Base-by-base conservation (phyloP, 2,113 vertebrate species). In the Thryonomys swinderianus region DNA sequence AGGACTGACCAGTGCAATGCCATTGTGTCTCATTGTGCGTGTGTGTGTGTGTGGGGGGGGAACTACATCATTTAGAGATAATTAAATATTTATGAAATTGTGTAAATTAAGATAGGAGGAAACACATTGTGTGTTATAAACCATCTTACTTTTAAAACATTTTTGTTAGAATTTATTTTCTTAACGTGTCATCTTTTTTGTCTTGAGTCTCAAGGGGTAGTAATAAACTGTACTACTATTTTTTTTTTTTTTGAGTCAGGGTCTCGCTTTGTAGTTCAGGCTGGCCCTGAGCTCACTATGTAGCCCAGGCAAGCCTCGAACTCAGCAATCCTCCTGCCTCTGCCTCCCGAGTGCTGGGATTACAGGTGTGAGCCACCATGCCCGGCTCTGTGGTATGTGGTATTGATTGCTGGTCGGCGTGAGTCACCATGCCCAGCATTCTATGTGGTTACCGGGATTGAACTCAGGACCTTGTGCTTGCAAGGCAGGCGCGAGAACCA, bases 131-230 rank as follows among this genome's bases (percentile, higher is more conserved):
- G 90, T 78, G 4, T 30, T 85, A 17, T 21, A 76, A 55, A 25
- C 51, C 32, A 78, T 80, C 10, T 84, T 51, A 34, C 32, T 57
- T 94, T 95, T 82, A 91, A 57, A 10, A 93, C 40, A 73, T 94
- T 96, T 96, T 73, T 57, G 17, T 93, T 62, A 37, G 45, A 87
- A 88, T 88, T 27, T 93, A 69, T 53, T 93, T 95, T 92, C 67
- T 57, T 90, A 51, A 51, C 48, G 6, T 51, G 7, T 79, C 37
- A 57, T 59, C n/a, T 67, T 66, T 37, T n/a, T 64, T 64, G 13
- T 82, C 67, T 55, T 84, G 88, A 61, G 51, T 90, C 82, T 90
- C 78, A 86, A 81, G 30, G 67, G 30, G 90, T 37, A 71, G 30
- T 73, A 67, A 37, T n/a, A 94, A 51, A 76, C 23, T 93, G 14